These are phyloP conservation scores for Aphelenchoides besseyi DNA, from an alignment of 1,140 invertebrate genomes.

Conservation along the genomic window DNA sequence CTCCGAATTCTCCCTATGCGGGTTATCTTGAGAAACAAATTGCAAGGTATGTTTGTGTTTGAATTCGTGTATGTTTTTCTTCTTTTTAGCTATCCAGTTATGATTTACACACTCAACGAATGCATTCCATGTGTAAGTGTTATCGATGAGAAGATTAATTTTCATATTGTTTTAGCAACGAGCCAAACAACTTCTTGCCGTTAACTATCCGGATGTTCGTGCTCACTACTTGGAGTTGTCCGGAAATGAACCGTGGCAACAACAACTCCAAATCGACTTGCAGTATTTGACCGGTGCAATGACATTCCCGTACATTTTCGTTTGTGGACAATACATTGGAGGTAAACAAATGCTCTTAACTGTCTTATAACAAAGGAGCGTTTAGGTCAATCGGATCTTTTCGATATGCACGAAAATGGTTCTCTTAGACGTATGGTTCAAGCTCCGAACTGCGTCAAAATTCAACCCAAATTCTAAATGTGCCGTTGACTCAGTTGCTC, in stretches of 20 bases:
- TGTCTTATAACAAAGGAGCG: background rate
- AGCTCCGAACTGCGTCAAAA: background rate
- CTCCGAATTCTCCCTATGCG: slow-evolving; percentile 42
- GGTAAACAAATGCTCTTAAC: slow-evolving; percentile 37
- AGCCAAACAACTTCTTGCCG: slow-evolving; percentile 41
- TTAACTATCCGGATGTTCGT: slow-evolving; percentile 32
- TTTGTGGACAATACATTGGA: slow-evolving; percentile 60
- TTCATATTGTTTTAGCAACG: slow-evolving; percentile 20
- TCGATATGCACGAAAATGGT: slow-evolving; percentile 56
- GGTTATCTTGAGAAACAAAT: slow-evolving; percentile 52
- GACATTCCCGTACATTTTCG: slow-evolving; percentile 62
- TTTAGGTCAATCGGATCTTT: slow-evolving; percentile 60
- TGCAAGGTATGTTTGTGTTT: background rate
- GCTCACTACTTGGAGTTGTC: slow-evolving; percentile 46
- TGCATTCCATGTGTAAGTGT: slow-evolving; percentile 40
- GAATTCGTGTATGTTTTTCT: slow-evolving; percentile 20
- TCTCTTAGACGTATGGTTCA: slow-evolving; percentile 56
- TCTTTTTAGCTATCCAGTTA: slow-evolving; percentile 33
- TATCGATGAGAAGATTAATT: background rate
- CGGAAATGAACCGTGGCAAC: slow-evolving; percentile 61
- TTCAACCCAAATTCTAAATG: background rate
- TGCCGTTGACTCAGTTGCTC: no score
- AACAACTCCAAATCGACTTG: slow-evolving; percentile 61
- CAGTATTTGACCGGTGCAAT: slow-evolving; percentile 59
- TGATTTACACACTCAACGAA: slow-evolving; percentile 53